A percentile compares a stretch with the other conserved stretches of the same genome.
phyloP scores from a whole-genome alignment of 2,888 invertebrate species.

The Homarus gammarus region DNA sequence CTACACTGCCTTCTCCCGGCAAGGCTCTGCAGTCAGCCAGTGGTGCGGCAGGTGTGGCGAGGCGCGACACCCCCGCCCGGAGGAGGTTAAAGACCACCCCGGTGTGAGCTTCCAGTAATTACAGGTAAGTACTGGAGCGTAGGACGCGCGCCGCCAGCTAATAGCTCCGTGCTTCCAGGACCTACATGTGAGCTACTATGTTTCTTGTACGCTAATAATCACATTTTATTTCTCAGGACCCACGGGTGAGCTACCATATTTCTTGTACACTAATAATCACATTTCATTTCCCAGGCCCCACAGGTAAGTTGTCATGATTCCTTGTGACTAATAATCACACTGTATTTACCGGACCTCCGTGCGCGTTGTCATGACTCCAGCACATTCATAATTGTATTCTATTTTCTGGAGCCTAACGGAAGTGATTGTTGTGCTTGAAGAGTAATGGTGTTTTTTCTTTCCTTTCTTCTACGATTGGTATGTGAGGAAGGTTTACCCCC shows the following conservation, averaged over 20 bases:
- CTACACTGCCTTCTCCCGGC: background rate
- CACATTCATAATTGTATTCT: background rate
- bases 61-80: constrained; percentile 45
- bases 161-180: constrained; percentile 24
- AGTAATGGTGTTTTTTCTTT: too few relatives aligned
- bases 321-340: constrained; percentile 4
- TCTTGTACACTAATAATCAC: constrained; percentile 2
- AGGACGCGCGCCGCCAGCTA: constrained; percentile 47
- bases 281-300: constrained; percentile 1
- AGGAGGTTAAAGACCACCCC: constrained; percentile 43
- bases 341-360: background rate
- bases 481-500: too few relatives aligned
- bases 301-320: background rate
- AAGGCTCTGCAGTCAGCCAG: background rate
- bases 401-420: background rate
- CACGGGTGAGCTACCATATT: background rate
- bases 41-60: constrained; percentile 24
- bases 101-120: constrained; percentile 46
- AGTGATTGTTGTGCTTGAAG: background rate
- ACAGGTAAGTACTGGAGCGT: constrained; percentile 46
- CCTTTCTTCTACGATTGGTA: too few relatives aligned
- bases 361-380: background rate
- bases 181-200: constrained; percentile 25
- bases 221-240: constrained; percentile 21
- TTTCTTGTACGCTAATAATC: constrained; percentile 39